These are phyloP conservation scores for Pocillopora verrucosa DNA, from an alignment of 64 coral and sea anemone genomes.

Conservation along the genomic window DNA sequence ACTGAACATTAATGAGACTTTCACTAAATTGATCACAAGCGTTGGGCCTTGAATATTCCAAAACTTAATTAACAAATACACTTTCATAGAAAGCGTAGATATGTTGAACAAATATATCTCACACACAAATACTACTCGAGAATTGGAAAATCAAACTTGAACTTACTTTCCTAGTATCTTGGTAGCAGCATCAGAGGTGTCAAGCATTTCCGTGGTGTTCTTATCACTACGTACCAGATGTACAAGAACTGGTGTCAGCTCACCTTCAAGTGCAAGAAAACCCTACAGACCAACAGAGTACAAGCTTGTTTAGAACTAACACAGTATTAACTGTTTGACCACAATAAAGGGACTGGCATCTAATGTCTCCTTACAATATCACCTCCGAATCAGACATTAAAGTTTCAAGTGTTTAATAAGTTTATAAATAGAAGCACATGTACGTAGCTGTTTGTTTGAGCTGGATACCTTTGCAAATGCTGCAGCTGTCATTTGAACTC, in stretches of 20 bases:
- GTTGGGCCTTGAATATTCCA: too few relatives aligned
- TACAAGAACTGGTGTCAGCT: conserved; percentile 92
- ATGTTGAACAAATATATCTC: background rate
- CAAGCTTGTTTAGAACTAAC: background rate
- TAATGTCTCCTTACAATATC: too few relatives aligned
- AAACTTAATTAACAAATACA: too few relatives aligned
- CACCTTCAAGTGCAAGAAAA: conserved; percentile 94
- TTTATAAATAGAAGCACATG: too few relatives aligned
- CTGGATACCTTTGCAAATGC: conserved; percentile 93
- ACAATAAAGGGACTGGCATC: too few relatives aligned
- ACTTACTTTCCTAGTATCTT: conserved; percentile 88
- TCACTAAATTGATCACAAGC: too few relatives aligned
- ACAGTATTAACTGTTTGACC: too few relatives aligned
- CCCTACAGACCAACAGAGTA: conserved; percentile 39
- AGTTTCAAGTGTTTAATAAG: too few relatives aligned
- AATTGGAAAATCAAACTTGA: background rate
- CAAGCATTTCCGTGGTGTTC: conserved; percentile 94
- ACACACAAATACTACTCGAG: background rate
- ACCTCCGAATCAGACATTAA: too few relatives aligned
- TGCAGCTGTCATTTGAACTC: conserved; percentile 98
- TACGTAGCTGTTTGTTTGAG: too few relatives aligned
- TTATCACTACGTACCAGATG: conserved; percentile 97
- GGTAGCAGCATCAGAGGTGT: conserved; percentile 79
- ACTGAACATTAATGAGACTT: too few relatives aligned
- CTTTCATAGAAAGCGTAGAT: background rate